Base-by-base conservation (phyloP, 2,888 invertebrate species). In the Trissolcus brochymenae region DNA sequence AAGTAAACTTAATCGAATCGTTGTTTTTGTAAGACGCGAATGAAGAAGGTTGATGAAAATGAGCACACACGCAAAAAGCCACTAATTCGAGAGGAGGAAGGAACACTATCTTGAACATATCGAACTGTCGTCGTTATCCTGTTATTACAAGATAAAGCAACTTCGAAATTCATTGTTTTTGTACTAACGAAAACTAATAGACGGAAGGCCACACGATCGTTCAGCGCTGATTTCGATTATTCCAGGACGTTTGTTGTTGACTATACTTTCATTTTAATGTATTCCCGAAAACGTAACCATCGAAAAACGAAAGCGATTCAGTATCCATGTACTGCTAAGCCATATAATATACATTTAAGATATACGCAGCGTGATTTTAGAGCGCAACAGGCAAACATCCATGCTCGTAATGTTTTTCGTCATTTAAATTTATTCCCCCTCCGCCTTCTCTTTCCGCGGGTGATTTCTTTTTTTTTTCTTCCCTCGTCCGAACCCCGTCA, bases 291-390 rank as follows among this genome's bases (percentile, higher is more conserved):
- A 43, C 53, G 65, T 53, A 57, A 72, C 17, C 72, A 65, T 72
- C 72, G 53, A 65, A 68, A 54, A 14, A 43, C 43, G 9, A 7
- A 43, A 59, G 59, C 72, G 71, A 64, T 62, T 62, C 49, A 62
- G 62, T 70, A 70, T 72, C 43, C 13, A 14, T 43, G 64, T 49
- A 72, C 64, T 65, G 54, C 60, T 68, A 76, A 70, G 68, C 75
- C 67, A 62, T 67, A 67, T 29, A 43, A 43, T 43, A 13, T 43
- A 56, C 49, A 21, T 70, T 68, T 75, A 70, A 62, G 68, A 51
- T 54, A 43, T 43, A 43, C 43, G 43, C 29, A 29, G 46, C 41
- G 57, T 67, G 67, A 68, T 62, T 75, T 54, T 62, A 61, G 53
- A 66, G 43, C 43, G 43, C 43, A 43, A 43, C 56, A 70, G 51